phyloP scores from a whole-genome alignment of 1,140 invertebrate genomes.

The Drosophila rhopaloa region DNA sequence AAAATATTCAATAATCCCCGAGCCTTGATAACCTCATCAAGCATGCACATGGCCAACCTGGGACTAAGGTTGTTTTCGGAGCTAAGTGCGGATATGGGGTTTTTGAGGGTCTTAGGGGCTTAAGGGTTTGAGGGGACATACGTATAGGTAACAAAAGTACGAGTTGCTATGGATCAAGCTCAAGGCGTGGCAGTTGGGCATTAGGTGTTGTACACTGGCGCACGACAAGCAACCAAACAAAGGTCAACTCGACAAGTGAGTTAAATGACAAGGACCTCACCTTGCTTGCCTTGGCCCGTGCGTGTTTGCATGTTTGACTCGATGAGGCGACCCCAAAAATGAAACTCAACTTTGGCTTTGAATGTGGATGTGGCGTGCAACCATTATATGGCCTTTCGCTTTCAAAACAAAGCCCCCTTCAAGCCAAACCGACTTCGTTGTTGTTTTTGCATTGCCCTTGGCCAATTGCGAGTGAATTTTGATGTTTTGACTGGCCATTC shows the following conservation, averaged over 20 bases:
- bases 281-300: constrained; percentile 49
- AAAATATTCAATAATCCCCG: constrained; percentile 69
- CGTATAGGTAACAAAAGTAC: constrained; percentile 30
- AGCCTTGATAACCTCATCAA: constrained; percentile 78
- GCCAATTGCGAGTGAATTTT: constrained; percentile 63
- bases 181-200: constrained; percentile 74
- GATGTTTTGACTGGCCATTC: constrained; percentile 65
- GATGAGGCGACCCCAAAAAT: constrained; percentile 70
- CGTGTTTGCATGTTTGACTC: constrained; percentile 79
- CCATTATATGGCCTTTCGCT: constrained; percentile 79
- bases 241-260: constrained; percentile 76
- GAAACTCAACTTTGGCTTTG: constrained; percentile 55
- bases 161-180: constrained; percentile 58
- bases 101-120: not conserved
- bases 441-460: constrained; percentile 59
- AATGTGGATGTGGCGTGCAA: constrained; percentile 70
- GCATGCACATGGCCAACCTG: constrained; percentile 55
- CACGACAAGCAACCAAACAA: constrained; percentile 54
- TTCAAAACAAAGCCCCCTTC: constrained; percentile 69
- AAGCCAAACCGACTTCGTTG: constrained; percentile 2
- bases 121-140: constrained; percentile 1
- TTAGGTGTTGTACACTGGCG: constrained; percentile 54
- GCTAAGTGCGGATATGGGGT: constrained; percentile 1
- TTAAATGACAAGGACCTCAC: constrained; percentile 81
- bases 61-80: constrained; percentile 27